Percentiles rank a stretch among this genome's conserved stretches.
Conservation (phyloP, 2,113 vertebrate genomes). For the Apaloderma vittatum region DNA sequence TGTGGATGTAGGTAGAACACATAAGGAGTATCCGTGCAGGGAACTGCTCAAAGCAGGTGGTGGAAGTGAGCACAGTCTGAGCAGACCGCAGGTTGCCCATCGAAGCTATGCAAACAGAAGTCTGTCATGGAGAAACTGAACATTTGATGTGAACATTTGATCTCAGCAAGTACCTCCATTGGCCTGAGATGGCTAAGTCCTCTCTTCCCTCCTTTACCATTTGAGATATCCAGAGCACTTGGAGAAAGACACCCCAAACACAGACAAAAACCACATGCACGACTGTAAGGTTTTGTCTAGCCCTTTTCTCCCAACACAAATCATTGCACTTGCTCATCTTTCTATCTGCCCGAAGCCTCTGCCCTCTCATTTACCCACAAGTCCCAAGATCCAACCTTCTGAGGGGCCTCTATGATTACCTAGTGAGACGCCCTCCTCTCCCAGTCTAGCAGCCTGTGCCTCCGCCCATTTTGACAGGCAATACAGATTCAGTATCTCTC, state of each 20-base stretch:
- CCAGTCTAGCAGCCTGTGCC: too few species aligned
- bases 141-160: background rate
- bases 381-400: background rate
- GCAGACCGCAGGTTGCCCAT: background rate
- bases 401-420: background rate
- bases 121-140: background rate
- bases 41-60: background rate
- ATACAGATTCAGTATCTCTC: background rate
- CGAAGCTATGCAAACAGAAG: background rate
- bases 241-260: background rate
- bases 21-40: background rate
- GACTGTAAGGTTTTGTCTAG: background rate
- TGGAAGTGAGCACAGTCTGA: background rate
- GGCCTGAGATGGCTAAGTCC: background rate
- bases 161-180: background rate
- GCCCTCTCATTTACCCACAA: background rate
- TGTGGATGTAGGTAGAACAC: background rate
- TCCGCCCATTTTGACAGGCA: background rate
- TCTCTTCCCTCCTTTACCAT: background rate
- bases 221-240: background rate
- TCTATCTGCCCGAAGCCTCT: background rate
- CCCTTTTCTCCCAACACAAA: background rate
- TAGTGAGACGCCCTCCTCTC: background rate
- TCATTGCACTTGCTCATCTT: background rate
- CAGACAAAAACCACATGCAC: accelerated